These are phyloP conservation scores for Nannoperca australis DNA, from an alignment of 2,797 vertebrate genomes.

Conservation along the genomic window DNA sequence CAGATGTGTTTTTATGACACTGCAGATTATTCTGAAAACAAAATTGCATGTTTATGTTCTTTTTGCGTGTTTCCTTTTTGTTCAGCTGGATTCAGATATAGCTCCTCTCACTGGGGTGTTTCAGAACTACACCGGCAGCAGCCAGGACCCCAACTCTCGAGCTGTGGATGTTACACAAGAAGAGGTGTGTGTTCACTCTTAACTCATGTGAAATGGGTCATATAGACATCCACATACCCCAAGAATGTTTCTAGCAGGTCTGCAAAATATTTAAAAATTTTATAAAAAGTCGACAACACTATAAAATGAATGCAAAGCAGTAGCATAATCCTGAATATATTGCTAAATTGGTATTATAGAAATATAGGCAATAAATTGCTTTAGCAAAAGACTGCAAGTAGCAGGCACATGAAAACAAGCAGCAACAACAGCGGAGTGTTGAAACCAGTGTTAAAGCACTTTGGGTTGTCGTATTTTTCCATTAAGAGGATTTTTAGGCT, in stretches of 20 bases:
- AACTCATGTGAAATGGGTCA: neutral
- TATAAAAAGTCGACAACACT: neutral
- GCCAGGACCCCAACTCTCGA: conserved; percentile 62
- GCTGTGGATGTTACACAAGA: conserved; percentile 73
- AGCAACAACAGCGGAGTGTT: neutral
- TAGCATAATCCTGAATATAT: neutral
- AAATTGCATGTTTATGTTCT: neutral
- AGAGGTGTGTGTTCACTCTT: conserved; percentile 59
- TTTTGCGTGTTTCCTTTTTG: conserved; percentile 7
- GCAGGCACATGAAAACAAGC: neutral
- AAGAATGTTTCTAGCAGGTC: neutral
- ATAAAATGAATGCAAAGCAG: neutral
- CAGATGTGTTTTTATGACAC: neutral
- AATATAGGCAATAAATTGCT: neutral
- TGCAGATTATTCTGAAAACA: neutral
- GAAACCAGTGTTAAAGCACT: too few species aligned
- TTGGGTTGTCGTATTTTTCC: neutral
- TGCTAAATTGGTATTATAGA: too few species aligned
- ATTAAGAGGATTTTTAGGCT: neutral
- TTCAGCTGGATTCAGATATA: conserved; percentile 72
- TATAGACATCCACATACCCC: neutral
- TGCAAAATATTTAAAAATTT: neutral
- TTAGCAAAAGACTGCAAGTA: neutral
- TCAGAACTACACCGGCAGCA: conserved; percentile 74
- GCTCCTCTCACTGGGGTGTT: conserved; percentile 67